Evolutionary conservation across 2,113 vertebrate genomes (phyloP).

Genomic region (Psilopogon haemacephalus): DNA sequence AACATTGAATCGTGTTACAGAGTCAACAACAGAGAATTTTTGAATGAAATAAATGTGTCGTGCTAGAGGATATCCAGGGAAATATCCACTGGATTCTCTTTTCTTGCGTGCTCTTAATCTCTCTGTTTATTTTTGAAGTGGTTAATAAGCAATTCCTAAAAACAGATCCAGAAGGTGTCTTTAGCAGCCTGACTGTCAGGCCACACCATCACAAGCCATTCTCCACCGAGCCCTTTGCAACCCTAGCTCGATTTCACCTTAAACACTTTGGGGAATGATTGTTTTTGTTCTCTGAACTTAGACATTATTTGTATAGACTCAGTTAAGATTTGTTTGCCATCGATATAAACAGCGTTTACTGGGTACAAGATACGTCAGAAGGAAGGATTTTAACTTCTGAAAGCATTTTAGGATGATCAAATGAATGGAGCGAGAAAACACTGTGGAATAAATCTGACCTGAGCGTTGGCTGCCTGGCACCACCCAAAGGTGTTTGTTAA

Average conservation of each 20-base stretch:
- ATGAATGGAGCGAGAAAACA: conserved; percentile 39
- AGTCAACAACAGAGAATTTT: conserved; percentile 29
- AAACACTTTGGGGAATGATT: conserved; percentile 68
- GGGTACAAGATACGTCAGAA: conserved; percentile 51
- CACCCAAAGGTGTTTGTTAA: neutral
- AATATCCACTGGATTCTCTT: conserved; percentile 64
- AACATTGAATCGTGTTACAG: conserved; percentile 49
- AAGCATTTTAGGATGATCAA: conserved; percentile 66
- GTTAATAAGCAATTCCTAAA: conserved; percentile 64
- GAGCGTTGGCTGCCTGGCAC: neutral
- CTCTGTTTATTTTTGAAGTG: conserved; percentile 69
- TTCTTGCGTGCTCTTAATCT: conserved; percentile 59
- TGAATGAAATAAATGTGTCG: conserved; percentile 35
- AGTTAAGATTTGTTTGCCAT: conserved; percentile 63
- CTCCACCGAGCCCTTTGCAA: conserved; percentile 53
- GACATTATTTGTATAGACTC: conserved; percentile 46
- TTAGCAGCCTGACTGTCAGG: conserved; percentile 49
- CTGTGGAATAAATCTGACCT: neutral
- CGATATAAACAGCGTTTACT: conserved; percentile 73
- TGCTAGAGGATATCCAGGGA: conserved; percentile 28
- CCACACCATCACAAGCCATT: conserved; percentile 35
- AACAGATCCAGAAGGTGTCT: conserved; percentile 60
- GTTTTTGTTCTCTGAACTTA: conserved; percentile 66
- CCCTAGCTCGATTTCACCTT: conserved; percentile 52
- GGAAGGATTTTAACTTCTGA: conserved; percentile 57